Conservation (phyloP, 2,888 invertebrate genomes). For the Arge pagana region DNA sequence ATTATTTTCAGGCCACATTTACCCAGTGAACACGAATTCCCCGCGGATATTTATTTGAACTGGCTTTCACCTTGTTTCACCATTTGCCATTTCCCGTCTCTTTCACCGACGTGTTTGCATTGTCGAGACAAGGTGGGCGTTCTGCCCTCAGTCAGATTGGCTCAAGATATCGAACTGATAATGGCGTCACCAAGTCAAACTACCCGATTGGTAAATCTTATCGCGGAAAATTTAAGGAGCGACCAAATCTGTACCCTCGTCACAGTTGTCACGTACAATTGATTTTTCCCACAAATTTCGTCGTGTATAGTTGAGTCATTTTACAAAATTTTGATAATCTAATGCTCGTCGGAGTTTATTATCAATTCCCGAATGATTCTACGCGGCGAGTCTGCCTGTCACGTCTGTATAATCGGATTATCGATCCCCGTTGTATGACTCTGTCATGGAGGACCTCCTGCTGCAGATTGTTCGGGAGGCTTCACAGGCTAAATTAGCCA, state of each 20-base stretch:
- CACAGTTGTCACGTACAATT: slow-evolving; percentile 7
- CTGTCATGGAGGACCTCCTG: slow-evolving; percentile 83
- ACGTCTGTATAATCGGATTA: slow-evolving; percentile 14
- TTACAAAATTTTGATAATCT: no score
- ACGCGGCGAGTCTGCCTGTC: neutral
- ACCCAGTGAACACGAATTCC: slow-evolving; percentile 26
- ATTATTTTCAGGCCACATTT: slow-evolving; percentile 43
- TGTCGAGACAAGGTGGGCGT: slow-evolving; percentile 13
- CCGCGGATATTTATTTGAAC: slow-evolving; percentile 30
- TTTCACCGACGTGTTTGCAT: slow-evolving; percentile 18
- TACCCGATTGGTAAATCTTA: neutral
- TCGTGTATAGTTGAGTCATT: no score
- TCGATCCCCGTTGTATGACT: slow-evolving; percentile 17
- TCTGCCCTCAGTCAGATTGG: slow-evolving; percentile 10
- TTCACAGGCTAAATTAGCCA: slow-evolving; percentile 74
- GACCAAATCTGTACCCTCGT: neutral
- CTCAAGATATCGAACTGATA: slow-evolving; percentile 1
- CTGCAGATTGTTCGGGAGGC: slow-evolving; percentile 85
- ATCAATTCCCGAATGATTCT: neutral
- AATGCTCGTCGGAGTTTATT: neutral
- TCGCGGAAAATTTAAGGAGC: slow-evolving; percentile 9
- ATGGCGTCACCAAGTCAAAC: slow-evolving; percentile 2
- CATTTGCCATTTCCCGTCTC: slow-evolving; percentile 30
- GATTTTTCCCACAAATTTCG: no score
- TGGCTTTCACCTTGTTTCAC: slow-evolving; percentile 28